A percentile compares a stretch with the other conserved stretches of the same genome.
These are phyloP conservation scores for Sphyrna mokarran DNA, from an alignment of 2,113 vertebrate species.

Conservation along the genomic window DNA sequence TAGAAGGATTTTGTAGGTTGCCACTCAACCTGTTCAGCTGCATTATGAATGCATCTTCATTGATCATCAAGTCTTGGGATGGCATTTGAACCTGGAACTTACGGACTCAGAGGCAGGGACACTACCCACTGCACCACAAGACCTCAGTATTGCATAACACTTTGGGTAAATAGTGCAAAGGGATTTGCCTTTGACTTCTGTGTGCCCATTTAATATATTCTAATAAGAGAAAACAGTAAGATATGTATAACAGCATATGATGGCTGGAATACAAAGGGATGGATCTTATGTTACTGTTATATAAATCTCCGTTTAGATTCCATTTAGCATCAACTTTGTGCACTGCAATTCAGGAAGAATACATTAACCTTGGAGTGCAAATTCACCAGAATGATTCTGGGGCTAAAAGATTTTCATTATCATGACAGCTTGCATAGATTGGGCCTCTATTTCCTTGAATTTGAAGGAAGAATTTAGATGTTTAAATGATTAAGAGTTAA, in stretches of 20 bases:
- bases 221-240: neutral
- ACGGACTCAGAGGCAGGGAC: no score
- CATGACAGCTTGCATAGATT: neutral
- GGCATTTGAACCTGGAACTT: no score
- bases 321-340: neutral
- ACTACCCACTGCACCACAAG: no score
- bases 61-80: no score
- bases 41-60: no score
- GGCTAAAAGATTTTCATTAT: neutral
- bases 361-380: neutral
- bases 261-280: neutral
- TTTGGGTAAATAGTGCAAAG: neutral
- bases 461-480: neutral
- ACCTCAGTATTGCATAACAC: neutral
- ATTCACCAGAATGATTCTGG: neutral
- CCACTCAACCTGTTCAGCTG: no score
- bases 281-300: neutral
- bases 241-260: neutral
- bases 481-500: neutral
- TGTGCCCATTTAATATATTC: neutral
- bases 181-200: neutral
- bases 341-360: neutral
- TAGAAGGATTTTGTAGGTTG: no score
- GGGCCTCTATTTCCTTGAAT: neutral
- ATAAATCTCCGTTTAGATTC: neutral